A percentile compares a stretch with the other conserved stretches of the same genome.
These are phyloP conservation scores for Trissolcus japonicus DNA, from an alignment of 2,888 invertebrate species.

Conservation along the genomic window DNA sequence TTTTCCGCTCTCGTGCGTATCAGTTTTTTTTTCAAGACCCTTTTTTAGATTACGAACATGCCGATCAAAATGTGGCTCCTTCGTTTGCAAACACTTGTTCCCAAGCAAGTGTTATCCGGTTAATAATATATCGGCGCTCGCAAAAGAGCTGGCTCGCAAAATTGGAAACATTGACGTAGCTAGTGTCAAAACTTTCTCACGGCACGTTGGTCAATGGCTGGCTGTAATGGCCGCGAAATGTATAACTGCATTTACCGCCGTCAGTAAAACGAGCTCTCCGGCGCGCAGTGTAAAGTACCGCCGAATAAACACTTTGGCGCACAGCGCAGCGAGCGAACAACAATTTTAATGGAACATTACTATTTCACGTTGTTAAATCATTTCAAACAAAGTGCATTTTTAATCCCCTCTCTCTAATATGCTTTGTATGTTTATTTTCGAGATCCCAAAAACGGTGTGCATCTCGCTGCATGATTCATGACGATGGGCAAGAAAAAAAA, in stretches of 20 bases:
- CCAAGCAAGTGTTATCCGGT: constrained; percentile 34
- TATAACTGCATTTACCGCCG: constrained; percentile 57
- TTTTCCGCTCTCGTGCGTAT: not conserved
- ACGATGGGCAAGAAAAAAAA: not conserved
- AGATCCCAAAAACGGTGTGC: too few relatives aligned
- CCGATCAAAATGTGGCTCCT: constrained; percentile 34
- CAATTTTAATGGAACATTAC: constrained; percentile 46
- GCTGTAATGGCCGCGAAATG: constrained; percentile 60
- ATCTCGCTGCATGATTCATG: not conserved
- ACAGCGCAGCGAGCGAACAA: constrained; percentile 27
- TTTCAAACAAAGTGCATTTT: constrained; percentile 28
- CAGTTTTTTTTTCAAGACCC: constrained; percentile 33
- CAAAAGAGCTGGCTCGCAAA: constrained; percentile 44
- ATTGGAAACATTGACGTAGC: constrained; percentile 53
- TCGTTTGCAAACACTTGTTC: constrained; percentile 49
- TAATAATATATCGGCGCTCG: constrained; percentile 45
- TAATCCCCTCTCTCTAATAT: constrained; percentile 11
- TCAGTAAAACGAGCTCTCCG: constrained; percentile 42
- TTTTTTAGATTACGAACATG: constrained; percentile 20
- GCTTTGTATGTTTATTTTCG: not conserved
- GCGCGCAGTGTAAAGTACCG: constrained; percentile 33
- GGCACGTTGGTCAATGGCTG: constrained; percentile 59
- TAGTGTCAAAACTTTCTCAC: constrained; percentile 60
- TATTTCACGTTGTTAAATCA: constrained; percentile 41
- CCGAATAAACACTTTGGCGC: constrained; percentile 19